A percentile compares a stretch with the other conserved stretches of the same genome.
Evolutionary conservation across 2,888 invertebrate genomes (phyloP).

Genomic region (Trissoscelio sp.): DNA sequence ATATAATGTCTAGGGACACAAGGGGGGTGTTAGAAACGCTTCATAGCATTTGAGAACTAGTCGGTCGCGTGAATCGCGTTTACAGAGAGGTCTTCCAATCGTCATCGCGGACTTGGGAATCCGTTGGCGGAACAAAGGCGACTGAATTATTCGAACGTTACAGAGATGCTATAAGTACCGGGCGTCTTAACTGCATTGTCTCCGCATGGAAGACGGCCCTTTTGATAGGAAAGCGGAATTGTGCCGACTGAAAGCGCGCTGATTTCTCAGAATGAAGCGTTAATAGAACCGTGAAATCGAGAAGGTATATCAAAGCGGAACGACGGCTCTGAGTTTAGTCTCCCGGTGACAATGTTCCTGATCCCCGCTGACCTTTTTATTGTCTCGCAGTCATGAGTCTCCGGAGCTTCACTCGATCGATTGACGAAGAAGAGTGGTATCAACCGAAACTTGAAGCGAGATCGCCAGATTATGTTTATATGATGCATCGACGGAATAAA

Average conservation of each 20-base stretch:
- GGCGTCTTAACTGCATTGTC: constrained; percentile 70
- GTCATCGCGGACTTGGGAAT: constrained; percentile 15
- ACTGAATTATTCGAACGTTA: constrained; percentile 68
- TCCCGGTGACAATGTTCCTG: constrained; percentile 33
- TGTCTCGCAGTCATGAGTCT: constrained; percentile 36
- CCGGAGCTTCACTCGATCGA: constrained; percentile 26
- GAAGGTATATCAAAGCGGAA: constrained; percentile 62
- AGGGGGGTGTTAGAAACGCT: constrained; percentile 35
- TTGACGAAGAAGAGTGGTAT: neutral
- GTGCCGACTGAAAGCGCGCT: constrained; percentile 65
- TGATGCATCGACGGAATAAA: too few species aligned
- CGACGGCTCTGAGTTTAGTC: constrained; percentile 32
- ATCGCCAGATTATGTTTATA: neutral
- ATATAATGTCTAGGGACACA: constrained; percentile 37
- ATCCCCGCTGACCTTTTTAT: constrained; percentile 53
- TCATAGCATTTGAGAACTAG: constrained; percentile 53
- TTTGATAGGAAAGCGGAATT: constrained; percentile 66
- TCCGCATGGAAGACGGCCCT: constrained; percentile 64
- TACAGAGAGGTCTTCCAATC: constrained; percentile 48
- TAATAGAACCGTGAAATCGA: constrained; percentile 68
- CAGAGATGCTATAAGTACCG: constrained; percentile 65
- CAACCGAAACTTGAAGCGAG: neutral
- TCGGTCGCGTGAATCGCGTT: constrained; percentile 58
- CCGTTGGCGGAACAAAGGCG: constrained; percentile 60
- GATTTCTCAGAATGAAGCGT: constrained; percentile 65